Base-by-base conservation (phyloP, 2,888 invertebrate genomes). In the Aporophyla nigra region DNA sequence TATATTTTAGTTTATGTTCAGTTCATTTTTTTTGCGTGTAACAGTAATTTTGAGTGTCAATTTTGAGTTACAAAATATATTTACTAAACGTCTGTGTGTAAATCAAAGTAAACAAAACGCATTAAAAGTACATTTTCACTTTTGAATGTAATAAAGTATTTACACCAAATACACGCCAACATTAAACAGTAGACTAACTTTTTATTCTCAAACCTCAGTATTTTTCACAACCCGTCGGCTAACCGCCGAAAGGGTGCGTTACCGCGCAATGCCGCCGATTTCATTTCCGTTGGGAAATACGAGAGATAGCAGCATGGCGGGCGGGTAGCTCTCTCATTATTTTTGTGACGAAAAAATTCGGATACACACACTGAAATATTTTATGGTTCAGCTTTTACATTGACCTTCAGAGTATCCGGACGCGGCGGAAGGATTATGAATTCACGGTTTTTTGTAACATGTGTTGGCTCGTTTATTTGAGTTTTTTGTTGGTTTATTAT, bases 201-300 rank as follows among this genome's bases (percentile, higher is more conserved):
- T 85, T 78, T 78, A 81, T 78, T 77, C 73, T 19, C 67, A 62
- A 75, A 78, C 75, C 79, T 73, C 72, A 51, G 75, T 73, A 75
- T 86, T 87, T 87, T 76, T 82, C 78, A 56, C 68, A 56, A 76
- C 65, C 70, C 72, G 68, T 67, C 62, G 83, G 81, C 58, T 78
- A 76, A 86, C 88, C 84, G 63, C 83, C 74, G 74, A 84, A 86
- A 83, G 83, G 65, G 86, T 82, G 78, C 76, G 78, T 77, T 84
- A 82, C 82, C 82, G 81, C 80, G 84, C 80, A 85, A 82, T 83
- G 82, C 67, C 70, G 54, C 78, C 82, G 86, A 86, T 90, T 90
- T 89, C 87, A 90, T 90, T 90, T 90, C 90, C 90, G 86, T 43
- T 59, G 74, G 85, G 85, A 89, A 86, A 88, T 85, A 78, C 83